Base-by-base conservation (phyloP, 2,113 vertebrate genomes). In the Triplophysa rosa region DNA sequence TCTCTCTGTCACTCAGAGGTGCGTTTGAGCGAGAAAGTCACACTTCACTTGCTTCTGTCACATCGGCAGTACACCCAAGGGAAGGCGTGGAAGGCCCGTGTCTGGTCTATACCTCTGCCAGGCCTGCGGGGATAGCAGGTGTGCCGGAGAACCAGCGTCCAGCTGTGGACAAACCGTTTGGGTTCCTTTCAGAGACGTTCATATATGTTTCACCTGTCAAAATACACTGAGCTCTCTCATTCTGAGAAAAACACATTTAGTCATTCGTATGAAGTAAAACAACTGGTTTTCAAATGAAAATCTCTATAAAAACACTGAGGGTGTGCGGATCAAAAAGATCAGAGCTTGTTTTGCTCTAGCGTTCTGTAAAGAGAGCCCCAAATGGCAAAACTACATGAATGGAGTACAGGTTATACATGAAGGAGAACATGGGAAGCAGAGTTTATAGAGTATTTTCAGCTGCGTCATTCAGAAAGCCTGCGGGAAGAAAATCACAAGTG, bases 381-480 rank as follows among this genome's bases (percentile, higher is more conserved):
- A n/a, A 17, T 67, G n/a, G n/a, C 65, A 67, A 8, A 4, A 70
- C 47, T 54, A n/a, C 17, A 70, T 54, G 54, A 71, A 71, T 40
- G 52, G 6, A 12, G 29, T 37, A 71, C 37, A 54, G 52, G 9
- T 37, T 45, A 71, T 47, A 56, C 56, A 71, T 71, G 58, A 71
- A 71, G 11, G 52, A 37, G 68, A 71, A 71, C 40, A 16, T 19
- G 16, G 49, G 49, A 54, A 54, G 19, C n/a, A 56, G 11, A 56
- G n/a, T 2, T 62, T n/a, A 40, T 73, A 59, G 70, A n/a, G 40
- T n/a, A 72, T 72, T 72, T 72, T 72, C 52, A 42, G 54, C 70
- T 23, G 29, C 23, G 54, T 73, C 70, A 62, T 45, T 61, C 33
- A 26, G 70, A 61, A 73, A 62, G 70, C 70, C 70, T 11, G 8